Conservation (phyloP, 2,888 invertebrate genomes). For the Orchesella flavescens region DNA sequence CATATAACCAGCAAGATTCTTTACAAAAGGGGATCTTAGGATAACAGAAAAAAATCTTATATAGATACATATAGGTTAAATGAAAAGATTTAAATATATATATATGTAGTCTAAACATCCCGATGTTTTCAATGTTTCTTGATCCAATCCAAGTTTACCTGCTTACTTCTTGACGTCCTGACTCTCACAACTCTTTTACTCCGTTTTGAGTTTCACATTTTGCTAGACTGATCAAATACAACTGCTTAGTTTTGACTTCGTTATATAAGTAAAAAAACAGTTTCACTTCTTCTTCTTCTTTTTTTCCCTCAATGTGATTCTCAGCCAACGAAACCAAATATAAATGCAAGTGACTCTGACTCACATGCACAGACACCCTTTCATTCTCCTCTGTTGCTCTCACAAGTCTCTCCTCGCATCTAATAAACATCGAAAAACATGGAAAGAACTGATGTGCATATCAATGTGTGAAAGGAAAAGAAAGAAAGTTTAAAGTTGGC, state of each 20-base stretch:
- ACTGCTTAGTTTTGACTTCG: conserved; percentile 55
- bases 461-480: conserved; percentile 28
- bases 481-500: conserved; percentile 34
- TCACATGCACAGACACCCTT: conserved; percentile 57
- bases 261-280: conserved; percentile 36
- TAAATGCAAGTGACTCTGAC: conserved; percentile 30
- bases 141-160: conserved; percentile 28
- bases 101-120: neutral
- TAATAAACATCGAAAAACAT: conserved; percentile 59
- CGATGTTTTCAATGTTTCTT: conserved; percentile 2
- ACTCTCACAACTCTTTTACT: conserved; percentile 29
- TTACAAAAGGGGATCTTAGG: neutral
- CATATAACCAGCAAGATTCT: conserved; percentile 9
- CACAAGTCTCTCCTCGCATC: conserved; percentile 41
- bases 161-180: conserved; percentile 40
- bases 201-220: neutral
- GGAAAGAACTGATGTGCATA: conserved; percentile 50
- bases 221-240: conserved; percentile 46
- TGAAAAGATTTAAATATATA: conserved; percentile 13
- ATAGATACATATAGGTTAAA: neutral
- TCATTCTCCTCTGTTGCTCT: conserved; percentile 49
- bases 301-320: neutral
- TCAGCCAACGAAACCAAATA: conserved; percentile 10
- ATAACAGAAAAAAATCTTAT: neutral
- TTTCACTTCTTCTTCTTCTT: conserved; percentile 18